A percentile compares a stretch with the other conserved stretches of the same genome.
Evolutionary conservation across 2,113 vertebrate species (phyloP).

Genomic region (Tympanuchus pallidicinctus): DNA sequence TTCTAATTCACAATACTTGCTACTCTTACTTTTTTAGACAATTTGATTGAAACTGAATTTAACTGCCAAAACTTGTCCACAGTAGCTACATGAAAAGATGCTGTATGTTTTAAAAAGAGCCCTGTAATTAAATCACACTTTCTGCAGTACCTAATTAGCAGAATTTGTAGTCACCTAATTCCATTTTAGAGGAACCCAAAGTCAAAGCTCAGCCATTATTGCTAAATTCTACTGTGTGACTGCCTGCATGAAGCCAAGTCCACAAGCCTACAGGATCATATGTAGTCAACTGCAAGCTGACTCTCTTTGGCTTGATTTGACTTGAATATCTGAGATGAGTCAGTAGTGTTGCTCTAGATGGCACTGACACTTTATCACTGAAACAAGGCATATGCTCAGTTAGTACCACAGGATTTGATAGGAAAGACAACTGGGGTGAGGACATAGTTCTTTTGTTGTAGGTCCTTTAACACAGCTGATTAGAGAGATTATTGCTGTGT

Average conservation of each 20-base stretch:
- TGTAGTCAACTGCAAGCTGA: slow-evolving; percentile 36
- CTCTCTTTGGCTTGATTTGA: neutral
- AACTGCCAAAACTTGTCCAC: neutral
- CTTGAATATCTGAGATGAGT: neutral
- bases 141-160: neutral
- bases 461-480: neutral
- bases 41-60: neutral
- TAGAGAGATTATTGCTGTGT: neutral
- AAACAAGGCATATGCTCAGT: neutral
- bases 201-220: neutral
- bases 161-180: slow-evolving; percentile 10
- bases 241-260: slow-evolving; percentile 30
- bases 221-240: slow-evolving; percentile 12
- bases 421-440: neutral
- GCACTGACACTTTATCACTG: neutral
- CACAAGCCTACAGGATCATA: slow-evolving; percentile 36
- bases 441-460: neutral
- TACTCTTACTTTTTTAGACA: neutral
- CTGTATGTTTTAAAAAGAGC: neutral
- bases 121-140: neutral
- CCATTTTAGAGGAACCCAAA: slow-evolving; percentile 2
- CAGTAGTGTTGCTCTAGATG: neutral
- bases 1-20: neutral
- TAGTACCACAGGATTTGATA: neutral
- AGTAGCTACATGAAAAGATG: neutral